Base-by-base conservation (phyloP, 2,797 vertebrate species). In the Sebastiscus tertius region DNA sequence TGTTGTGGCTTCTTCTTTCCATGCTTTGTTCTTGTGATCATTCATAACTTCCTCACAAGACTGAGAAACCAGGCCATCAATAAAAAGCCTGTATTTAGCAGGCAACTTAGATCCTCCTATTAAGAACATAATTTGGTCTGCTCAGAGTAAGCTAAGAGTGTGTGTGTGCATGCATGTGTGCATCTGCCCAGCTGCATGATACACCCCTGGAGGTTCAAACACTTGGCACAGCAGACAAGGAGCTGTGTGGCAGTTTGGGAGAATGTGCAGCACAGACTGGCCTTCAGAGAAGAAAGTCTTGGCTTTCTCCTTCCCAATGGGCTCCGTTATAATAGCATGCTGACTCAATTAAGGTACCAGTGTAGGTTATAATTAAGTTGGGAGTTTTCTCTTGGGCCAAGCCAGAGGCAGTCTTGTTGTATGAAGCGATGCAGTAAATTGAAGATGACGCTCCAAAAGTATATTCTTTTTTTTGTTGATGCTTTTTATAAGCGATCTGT, bases 341-440 rank as follows among this genome's bases (percentile, higher is more conserved):
- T 93, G 88, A 89, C 86, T 94, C 75, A 82, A 92, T 95, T 94
- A 94, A 93, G 88, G 91, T 89, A 86, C 86, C 86, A 79, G 67
- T 61, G 59, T 84, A 91, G 82, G 89, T 90, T 91, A 71, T 92
- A 90, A 93, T 92, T 93, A 92, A 76, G 83, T 81, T 81, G 77
- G 72, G 80, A 89, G 72, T 87, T 87, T 78, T 92, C 79, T 88
- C 79, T 73, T 55, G 73, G 74, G 83, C 82, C 67, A 67, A 80
- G 81, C 80, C 89, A 90, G 80, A 72, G 63, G 76, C 82, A 68
- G 70, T 56, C 67, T 75, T 39, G 75, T 79, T 79, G 13, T 54
- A 72, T 71, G 82, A 88, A 88, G 73, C 29, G 22, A 88, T 84
- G 84, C 81, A 81, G 71, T 77, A 78, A 88, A 92, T 79, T 80